Evolutionary conservation across 2,888 invertebrate species (phyloP), one percentile per base, ranked within the genome.

Genomic region (Diloba caeruleocephala): DNA sequence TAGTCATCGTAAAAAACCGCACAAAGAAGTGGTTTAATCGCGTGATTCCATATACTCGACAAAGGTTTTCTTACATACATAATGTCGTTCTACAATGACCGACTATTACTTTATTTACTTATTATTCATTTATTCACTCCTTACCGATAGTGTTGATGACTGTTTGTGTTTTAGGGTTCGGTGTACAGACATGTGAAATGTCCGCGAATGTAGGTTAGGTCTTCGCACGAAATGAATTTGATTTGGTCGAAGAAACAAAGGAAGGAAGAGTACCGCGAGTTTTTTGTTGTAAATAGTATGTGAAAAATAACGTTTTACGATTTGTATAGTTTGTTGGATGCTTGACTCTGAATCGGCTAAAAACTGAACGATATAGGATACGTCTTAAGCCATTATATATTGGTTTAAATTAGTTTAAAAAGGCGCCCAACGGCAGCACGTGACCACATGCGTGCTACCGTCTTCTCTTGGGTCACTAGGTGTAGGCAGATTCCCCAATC

Each of bases 81-180:
- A 41, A 61, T 44, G 41, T 55, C 54, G 42, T 31, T 23, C 33
- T 45, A 51, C 58, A 61, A 55, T 56, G 60, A 56, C 54, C 55
- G 44, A 31, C 56, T 59, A 67, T 76, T 67, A 67, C 58, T 50
- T 55, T 75, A 71, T 76, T 76, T 71, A 71, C 64, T 79, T 80
- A 73, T 67, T 84, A 84, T 87, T 85, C 82, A 87, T 85, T 74
- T 82, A 87, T 87, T 81, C 81, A 74, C 46, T 58, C 44, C 69
- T 82, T 79, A 81, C 78, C 82, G 72, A 83, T 83, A 76, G 72
- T 57, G 56, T 54, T 78, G 80, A 79, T 78, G 81, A 80, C 76
- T 79, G 46, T 67, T 46, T 45, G 26, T 48, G 58, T 68, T 67
- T 73, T 71, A 67, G 53, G 52, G 48, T 25, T 53, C 52, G 2